Conservation (phyloP, 2,797 vertebrate genomes). For the Hemitrygon akajei region DNA sequence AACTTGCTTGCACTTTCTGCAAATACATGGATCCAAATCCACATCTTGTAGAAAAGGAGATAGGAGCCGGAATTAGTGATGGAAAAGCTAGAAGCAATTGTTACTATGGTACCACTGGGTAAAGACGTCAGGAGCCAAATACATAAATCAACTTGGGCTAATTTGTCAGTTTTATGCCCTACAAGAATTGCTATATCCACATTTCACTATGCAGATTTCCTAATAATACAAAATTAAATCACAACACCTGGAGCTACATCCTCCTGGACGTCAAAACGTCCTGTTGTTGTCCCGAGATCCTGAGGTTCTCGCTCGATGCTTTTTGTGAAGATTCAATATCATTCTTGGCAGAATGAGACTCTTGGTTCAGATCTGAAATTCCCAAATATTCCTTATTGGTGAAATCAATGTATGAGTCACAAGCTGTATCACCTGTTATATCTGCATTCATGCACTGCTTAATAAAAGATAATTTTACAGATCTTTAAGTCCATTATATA, state of each 20-base stretch:
- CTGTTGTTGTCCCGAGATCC: slow-evolving; percentile 49
- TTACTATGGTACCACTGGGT: not conserved
- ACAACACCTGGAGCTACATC: slow-evolving; percentile 59
- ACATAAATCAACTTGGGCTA: not conserved
- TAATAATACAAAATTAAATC: not conserved
- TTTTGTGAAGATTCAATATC: slow-evolving; percentile 41
- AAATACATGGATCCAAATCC: not conserved
- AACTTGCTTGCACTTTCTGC: not conserved
- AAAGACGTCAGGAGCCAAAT: not conserved
- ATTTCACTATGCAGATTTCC: not conserved
- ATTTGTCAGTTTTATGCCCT: not conserved
- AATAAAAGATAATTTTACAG: not conserved
- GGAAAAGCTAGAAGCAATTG: not conserved
- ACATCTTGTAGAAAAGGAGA: not conserved
- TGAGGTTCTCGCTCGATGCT: slow-evolving; percentile 39
- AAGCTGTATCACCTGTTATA: not conserved
- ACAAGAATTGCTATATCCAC: not conserved
- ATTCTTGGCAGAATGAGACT: slow-evolving; percentile 40
- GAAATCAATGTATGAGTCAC: not conserved
- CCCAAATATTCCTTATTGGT: not conserved
- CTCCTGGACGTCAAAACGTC: slow-evolving; percentile 61
- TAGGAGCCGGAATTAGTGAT: not conserved
- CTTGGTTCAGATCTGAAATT: slow-evolving; percentile 39
- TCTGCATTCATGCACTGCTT: not conserved
- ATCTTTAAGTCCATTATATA: not conserved